Percentiles rank a stretch among this genome's conserved stretches.
phyloP scores from a whole-genome alignment of 2,797 vertebrate genomes.

The Psittacula derbiana region DNA sequence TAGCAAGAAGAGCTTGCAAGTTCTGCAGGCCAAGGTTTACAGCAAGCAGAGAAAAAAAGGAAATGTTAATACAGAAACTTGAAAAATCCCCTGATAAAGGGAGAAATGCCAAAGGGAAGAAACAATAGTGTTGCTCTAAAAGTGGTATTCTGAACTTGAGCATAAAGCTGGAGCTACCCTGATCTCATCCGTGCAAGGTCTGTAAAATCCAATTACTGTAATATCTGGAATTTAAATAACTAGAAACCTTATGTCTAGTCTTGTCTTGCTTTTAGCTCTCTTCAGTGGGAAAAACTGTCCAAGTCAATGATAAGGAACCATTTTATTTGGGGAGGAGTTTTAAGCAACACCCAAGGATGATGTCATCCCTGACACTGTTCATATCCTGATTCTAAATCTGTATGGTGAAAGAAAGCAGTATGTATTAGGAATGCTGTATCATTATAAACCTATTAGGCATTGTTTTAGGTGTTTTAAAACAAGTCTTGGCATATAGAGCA shows the following conservation, averaged over 20 bases:
- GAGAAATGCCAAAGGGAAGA: constrained; percentile 40
- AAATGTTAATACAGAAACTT: constrained; percentile 48
- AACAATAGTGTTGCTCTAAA: background rate
- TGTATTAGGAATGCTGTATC: background rate
- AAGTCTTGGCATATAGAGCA: constrained; percentile 16
- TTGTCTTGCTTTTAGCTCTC: constrained; percentile 55
- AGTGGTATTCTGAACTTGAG: background rate
- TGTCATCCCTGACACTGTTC: constrained; percentile 22
- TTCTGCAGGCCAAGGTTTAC: constrained; percentile 28
- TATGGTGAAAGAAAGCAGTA: constrained; percentile 27
- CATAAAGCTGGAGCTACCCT: background rate
- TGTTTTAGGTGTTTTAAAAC: constrained; percentile 18
- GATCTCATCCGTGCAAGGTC: constrained; percentile 40
- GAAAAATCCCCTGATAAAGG: constrained; percentile 61
- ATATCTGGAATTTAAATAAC: constrained; percentile 31
- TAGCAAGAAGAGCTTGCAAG: background rate
- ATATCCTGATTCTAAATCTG: constrained; percentile 22
- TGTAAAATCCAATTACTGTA: constrained; percentile 54
- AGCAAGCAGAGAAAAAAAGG: background rate
- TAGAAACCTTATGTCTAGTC: constrained; percentile 28
- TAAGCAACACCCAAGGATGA: constrained; percentile 21
- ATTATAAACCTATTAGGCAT: background rate
- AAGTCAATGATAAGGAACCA: constrained; percentile 66
- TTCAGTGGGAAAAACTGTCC: constrained; percentile 41
- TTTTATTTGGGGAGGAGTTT: constrained; percentile 66